phyloP scores from a whole-genome alignment of 1,140 invertebrate species.

The Ctenoplectra terminalis region DNA sequence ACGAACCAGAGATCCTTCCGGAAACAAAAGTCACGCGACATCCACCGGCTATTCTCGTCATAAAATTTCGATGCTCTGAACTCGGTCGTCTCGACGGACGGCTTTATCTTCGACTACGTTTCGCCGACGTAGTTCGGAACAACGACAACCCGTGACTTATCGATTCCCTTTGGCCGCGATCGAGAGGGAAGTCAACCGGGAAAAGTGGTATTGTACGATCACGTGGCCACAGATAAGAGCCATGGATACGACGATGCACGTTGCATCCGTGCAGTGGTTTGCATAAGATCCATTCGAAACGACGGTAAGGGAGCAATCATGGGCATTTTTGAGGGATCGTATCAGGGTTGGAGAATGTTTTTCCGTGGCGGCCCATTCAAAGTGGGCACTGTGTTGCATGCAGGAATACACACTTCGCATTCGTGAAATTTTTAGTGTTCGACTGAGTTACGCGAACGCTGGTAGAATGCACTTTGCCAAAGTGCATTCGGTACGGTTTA shows the following conservation, averaged over 20 bases:
- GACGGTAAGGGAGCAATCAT: background rate
- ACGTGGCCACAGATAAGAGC: background rate
- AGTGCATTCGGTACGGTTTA: background rate
- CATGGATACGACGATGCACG: too few species aligned
- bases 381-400: background rate
- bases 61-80: constrained; percentile 18
- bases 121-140: background rate
- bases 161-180: background rate
- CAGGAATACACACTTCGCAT: background rate
- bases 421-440: constrained; percentile 29
- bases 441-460: background rate
- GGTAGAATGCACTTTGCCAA: background rate
- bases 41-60: background rate
- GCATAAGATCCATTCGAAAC: background rate
- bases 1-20: background rate
- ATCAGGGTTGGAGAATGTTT: background rate
- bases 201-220: background rate
- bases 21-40: background rate
- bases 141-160: constrained; percentile 13
- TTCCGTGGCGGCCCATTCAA: background rate
- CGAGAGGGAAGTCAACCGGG: background rate
- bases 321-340: background rate
- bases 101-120: constrained; percentile 11
- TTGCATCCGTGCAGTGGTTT: background rate
- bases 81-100: background rate